Evolutionary conservation across 1,140 invertebrate species (phyloP).

Genomic region (Trichoplusia ni): DNA sequence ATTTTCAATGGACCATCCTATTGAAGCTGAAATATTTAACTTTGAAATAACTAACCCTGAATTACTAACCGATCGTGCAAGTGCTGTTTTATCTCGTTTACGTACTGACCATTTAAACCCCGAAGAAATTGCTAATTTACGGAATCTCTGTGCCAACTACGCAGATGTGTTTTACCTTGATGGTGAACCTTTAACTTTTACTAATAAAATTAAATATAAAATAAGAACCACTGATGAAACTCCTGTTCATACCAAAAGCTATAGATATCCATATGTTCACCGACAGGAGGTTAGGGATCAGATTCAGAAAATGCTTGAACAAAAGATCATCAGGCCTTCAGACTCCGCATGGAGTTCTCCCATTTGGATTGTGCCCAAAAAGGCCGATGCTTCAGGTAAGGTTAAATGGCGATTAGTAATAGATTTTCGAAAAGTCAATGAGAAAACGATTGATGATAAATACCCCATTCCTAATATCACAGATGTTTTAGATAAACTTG

Average conservation of each 20-base stretch:
- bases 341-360: not conserved
- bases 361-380: too few species aligned
- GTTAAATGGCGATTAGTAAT: conserved; percentile 44
- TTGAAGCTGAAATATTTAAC: conserved; percentile 1
- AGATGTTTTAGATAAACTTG: conserved; percentile 24
- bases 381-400: conserved; percentile 30
- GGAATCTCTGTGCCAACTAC: conserved; percentile 19
- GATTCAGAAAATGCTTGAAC: conserved; percentile 43
- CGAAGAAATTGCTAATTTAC: conserved; percentile 32
- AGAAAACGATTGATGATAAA: conserved; percentile 34
- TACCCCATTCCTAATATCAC: conserved; percentile 27
- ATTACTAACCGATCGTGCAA: not conserved
- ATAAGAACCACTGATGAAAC: conserved; percentile 37
- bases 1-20: conserved; percentile 37
- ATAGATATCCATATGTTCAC: conserved; percentile 26
- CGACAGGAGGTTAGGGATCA: conserved; percentile 17
- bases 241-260: conserved; percentile 27
- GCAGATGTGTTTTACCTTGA: conserved; percentile 25
- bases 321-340: conserved; percentile 52
- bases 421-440: conserved; percentile 53
- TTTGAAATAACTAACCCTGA: not conserved
- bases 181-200: conserved; percentile 29
- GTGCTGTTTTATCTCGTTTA: conserved; percentile 9
- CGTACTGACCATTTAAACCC: conserved; percentile 31
- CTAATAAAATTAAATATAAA: conserved; percentile 39